Evolutionary conservation across 2,888 invertebrate species (phyloP).

Genomic region (Liopterus haemorrhoidalis): DNA sequence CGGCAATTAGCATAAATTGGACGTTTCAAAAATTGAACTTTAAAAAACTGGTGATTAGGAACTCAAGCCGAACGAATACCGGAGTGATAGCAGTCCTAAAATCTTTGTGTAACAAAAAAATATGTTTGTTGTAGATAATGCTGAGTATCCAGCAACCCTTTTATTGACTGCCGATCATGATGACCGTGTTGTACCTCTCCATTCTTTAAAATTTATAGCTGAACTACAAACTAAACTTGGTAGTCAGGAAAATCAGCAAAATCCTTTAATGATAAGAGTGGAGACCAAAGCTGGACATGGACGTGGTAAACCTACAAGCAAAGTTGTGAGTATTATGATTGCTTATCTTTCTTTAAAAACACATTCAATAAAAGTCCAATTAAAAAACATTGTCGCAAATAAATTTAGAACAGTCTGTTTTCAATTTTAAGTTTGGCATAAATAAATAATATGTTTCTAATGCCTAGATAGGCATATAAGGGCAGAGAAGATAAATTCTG

Average conservation of each 20-base stretch:
- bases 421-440: conserved; percentile 11
- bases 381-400: conserved; percentile 1
- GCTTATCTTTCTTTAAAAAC: background rate
- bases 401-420: conserved; percentile 4
- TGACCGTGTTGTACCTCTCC: conserved; percentile 95
- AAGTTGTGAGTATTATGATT: conserved; percentile 60
- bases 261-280: conserved; percentile 82
- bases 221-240: conserved; percentile 75
- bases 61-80: no score
- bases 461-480: no score
- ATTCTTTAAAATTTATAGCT: conserved; percentile 92
- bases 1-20: no score
- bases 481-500: no score
- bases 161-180: conserved; percentile 97
- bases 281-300: conserved; percentile 98
- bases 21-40: background rate
- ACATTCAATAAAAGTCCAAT: background rate
- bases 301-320: conserved; percentile 90
- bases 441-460: no score
- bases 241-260: conserved; percentile 58
- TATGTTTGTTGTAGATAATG: conserved; percentile 40
- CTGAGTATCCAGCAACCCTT: conserved; percentile 85
- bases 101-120: no score
- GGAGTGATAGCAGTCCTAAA: no score
- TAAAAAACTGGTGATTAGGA: no score